Percentiles rank a stretch among this genome's conserved stretches.
These are phyloP conservation scores for Nilaparvata lugens DNA, from an alignment of 1,140 invertebrate species.

Conservation along the genomic window DNA sequence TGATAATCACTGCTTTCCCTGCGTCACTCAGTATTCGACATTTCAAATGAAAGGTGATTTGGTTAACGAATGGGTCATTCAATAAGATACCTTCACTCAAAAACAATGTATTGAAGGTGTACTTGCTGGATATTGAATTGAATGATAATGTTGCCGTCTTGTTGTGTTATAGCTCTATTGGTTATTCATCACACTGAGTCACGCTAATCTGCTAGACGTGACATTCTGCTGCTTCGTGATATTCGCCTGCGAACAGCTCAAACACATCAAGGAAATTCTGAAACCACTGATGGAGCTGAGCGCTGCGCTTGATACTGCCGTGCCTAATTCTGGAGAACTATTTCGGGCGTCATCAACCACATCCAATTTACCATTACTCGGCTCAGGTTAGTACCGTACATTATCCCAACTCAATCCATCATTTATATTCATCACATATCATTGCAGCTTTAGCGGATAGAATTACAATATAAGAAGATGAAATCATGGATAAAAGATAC, in stretches of 20 bases:
- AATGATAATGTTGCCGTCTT: not conserved
- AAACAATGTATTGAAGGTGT: too few relatives aligned
- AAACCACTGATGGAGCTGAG: conserved; percentile 75
- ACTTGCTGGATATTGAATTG: too few relatives aligned
- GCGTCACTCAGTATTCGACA: too few relatives aligned
- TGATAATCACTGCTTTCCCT: too few relatives aligned
- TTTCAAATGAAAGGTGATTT: too few relatives aligned
- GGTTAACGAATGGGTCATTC: too few relatives aligned
- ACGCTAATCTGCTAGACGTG: conserved; percentile 62
- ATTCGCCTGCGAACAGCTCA: conserved; percentile 72
- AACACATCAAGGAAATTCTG: conserved; percentile 75
- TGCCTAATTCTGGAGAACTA: conserved; percentile 66
- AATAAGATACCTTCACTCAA: too few relatives aligned
- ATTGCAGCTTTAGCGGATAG: too few relatives aligned
- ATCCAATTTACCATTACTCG: conserved; percentile 8
- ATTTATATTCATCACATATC: too few relatives aligned
- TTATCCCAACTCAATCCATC: not conserved
- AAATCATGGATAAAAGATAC: too few relatives aligned
- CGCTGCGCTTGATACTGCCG: conserved; percentile 64
- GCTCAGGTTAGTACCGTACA: not conserved
- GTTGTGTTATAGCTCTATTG: conserved; percentile 51
- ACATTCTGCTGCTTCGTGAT: conserved; percentile 75
- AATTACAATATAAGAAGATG: too few relatives aligned
- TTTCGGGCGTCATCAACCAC: conserved; percentile 43
- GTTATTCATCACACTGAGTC: conserved; percentile 55